Base-by-base conservation (phyloP, 2,888 invertebrate genomes). In the Euspilapteryx auroguttella region DNA sequence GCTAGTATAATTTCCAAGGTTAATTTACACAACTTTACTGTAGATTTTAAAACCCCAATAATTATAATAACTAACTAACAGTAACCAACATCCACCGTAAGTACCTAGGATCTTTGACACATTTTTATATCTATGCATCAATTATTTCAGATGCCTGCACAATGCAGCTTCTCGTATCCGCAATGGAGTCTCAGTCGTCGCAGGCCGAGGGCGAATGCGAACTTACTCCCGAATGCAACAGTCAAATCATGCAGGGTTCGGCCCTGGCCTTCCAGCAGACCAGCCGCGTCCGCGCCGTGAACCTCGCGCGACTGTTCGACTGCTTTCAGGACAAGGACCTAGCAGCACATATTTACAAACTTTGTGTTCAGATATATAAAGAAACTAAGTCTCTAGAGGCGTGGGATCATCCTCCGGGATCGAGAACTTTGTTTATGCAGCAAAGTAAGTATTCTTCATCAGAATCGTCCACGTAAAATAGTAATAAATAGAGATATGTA, bases 341-440 rank as follows among this genome's bases (percentile, higher is more conserved):
- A 0, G 38, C 54, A 2, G 69, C 75, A 1, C 56, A 63, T 14
- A 66, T 75, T 32, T 73, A 73, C 38, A 73, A 71, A 37, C 45
- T 69, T 1, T 75, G 75, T 38, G 65, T 71, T 30, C 71, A 73
- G 34, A 55, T 66, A 17, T 73, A 75, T 31, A 75, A 73, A 34
- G 75, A 75, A 40, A 44, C 75, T 0, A 73, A 69, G 34, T 73
- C 75, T 1, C 37, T 75, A 4, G 75, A 75, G 39, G 55, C 64
- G 3, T 75, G 75, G 75, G 53, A 71, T 29, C 55, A 69, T 37
- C 75, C 75, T 1, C 45, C 66, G 11, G 75, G 75, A 12, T 69
- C 73, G 4, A 56, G 40, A 27, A 71, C 75, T 2, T 38, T 75
- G 23, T 73, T 68, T 42, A 63, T 75, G 63, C 73, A 71, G 40